Evolutionary conservation across 2,113 vertebrate species (phyloP), one percentile per base, ranked within the genome.

Genomic region (Xerus inauris): DNA sequence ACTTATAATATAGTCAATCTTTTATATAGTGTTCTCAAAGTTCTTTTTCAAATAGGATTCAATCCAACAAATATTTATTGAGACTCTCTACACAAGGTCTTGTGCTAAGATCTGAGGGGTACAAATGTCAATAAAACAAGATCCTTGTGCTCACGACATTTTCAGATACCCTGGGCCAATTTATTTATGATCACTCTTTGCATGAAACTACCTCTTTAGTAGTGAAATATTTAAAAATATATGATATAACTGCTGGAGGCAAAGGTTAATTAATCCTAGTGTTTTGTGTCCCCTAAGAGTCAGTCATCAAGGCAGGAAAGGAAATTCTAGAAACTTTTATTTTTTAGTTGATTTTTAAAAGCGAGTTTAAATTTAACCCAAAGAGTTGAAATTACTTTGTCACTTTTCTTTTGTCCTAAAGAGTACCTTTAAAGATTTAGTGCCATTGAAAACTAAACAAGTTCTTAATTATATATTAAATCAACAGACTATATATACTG

Each of bases 1-100:
- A 84, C 95, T 95, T 93, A 96, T 30, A 95, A 93, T 91, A 80
- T 89, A 94, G 81, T 94, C 65, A 81, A 6, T 96, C 81, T 96
- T 97, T 96, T 96, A 97, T 82, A 75, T 85, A 88, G 47, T 69
- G 28, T 35, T 96, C 47, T 94, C 77, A 85, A 92, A 96, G 17
- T 95, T 81, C 80, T 92, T 96, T 97, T 92, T 81, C 71, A 96
- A 96, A 94, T 92, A 88, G 45, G 40, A 91, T 96, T 97, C 47
- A 88, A 92, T 77, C 51, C 67, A 95, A 80, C 71, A 90, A 95
- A 73, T 95, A 92, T 96, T 94, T 97, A 94, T 82, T 73, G 47
- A 92, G 47, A 90, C 20, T 97, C 83, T 76, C 87, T 65, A 91
- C 75, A 86, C 22, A 94, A 92, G 30, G 59, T 5, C 87, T 76